These are phyloP conservation scores for Metopia argyrocephala DNA, from an alignment of 2,888 invertebrate species.

Conservation along the genomic window DNA sequence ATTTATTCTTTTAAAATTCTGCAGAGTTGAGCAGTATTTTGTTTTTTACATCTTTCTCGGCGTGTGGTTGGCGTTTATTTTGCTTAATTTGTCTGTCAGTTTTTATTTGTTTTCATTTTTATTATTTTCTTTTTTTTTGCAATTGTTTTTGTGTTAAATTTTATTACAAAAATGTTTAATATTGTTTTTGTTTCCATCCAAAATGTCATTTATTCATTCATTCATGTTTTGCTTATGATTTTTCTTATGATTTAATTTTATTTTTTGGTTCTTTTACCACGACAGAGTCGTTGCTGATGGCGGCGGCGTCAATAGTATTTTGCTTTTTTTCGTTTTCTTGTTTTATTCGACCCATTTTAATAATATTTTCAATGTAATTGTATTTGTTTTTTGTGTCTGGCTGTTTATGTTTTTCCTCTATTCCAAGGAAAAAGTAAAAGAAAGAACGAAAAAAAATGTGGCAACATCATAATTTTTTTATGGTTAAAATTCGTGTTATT, in stretches of 20 bases:
- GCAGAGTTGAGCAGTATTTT: conserved; percentile 12
- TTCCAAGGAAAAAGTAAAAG: too few relatives aligned
- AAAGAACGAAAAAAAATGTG: conserved; percentile 33
- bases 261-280: neutral
- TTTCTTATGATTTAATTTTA: conserved; percentile 23
- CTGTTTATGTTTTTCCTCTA: conserved; percentile 18
- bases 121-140: conserved; percentile 28
- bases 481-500: conserved; percentile 67
- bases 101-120: conserved; percentile 32
- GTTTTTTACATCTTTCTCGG: conserved; percentile 27
- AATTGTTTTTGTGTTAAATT: neutral
- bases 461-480: conserved; percentile 62
- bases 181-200: too few relatives aligned
- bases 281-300: neutral
- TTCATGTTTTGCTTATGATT: conserved; percentile 60
- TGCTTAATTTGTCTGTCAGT: conserved; percentile 23
- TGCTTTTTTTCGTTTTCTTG: neutral
- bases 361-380: conserved; percentile 3
- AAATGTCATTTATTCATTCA: conserved; percentile 62
- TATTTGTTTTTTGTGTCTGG: neutral
- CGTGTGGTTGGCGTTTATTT: conserved; percentile 57
- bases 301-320: too few relatives aligned
- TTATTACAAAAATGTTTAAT: too few relatives aligned
- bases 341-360: conserved; percentile 55
- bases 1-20: conserved; percentile 16